A percentile compares a stretch with the other conserved stretches of the same genome.
phyloP scores from a whole-genome alignment of 2,888 invertebrate species.

The Chalcosyrphus nemorum region DNA sequence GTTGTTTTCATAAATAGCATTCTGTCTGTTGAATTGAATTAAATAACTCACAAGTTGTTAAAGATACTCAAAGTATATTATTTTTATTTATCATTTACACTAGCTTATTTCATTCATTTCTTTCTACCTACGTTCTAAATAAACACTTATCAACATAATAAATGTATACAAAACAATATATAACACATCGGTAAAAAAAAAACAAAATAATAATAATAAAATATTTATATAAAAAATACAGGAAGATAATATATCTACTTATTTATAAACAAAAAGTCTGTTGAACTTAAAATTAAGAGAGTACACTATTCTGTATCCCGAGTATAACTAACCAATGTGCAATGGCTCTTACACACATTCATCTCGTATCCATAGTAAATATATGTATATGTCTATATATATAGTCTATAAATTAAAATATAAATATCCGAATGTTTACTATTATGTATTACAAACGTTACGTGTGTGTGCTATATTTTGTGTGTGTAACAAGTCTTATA shows the following conservation, averaged over 20 bases:
- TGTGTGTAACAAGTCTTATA: slow-evolving; percentile 64
- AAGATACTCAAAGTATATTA: background rate
- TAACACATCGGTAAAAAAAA: slow-evolving; percentile 31
- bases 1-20: no score
- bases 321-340: background rate
- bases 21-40: no score
- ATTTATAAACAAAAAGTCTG: slow-evolving; percentile 39
- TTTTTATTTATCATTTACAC: slow-evolving; percentile 3
- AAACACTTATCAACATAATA: slow-evolving; percentile 65
- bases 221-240: slow-evolving; percentile 7
- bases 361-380: slow-evolving; percentile 1
- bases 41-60: background rate
- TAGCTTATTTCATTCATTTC: slow-evolving; percentile 47
- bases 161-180: slow-evolving; percentile 62
- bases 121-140: slow-evolving; percentile 58
- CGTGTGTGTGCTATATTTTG: slow-evolving; percentile 27
- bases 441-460: background rate
- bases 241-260: slow-evolving; percentile 26
- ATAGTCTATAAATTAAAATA: background rate
- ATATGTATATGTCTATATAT: background rate
- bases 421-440: slow-evolving; percentile 30
- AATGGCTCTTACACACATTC: background rate
- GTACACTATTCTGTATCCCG: slow-evolving; percentile 17
- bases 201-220: slow-evolving; percentile 28
- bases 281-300: slow-evolving; percentile 46